phyloP scores from a whole-genome alignment of 2,113 vertebrate genomes.

The Takifugu flavidus region DNA sequence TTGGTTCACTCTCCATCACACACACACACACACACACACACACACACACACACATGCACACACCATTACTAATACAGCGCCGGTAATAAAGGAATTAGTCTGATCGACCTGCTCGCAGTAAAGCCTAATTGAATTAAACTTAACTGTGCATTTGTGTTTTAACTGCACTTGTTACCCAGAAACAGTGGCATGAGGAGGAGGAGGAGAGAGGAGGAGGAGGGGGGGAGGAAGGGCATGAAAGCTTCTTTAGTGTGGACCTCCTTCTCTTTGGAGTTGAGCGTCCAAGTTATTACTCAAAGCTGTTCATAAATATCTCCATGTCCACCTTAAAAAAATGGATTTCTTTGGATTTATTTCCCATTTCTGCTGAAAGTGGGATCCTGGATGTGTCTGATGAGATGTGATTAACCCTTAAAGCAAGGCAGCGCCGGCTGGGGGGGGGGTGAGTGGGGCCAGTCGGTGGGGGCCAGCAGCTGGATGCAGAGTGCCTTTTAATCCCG shows the following conservation, averaged over 20 bases:
- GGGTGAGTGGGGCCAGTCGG: constrained; percentile 63
- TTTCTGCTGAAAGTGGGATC: too few relatives aligned
- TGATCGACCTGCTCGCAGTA: constrained; percentile 61
- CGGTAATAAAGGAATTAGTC: constrained; percentile 60
- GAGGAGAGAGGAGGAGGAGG: too few relatives aligned
- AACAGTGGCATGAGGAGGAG: constrained; percentile 57
- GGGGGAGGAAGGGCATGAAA: neutral
- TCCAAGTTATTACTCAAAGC: too few relatives aligned
- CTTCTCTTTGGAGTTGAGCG: neutral
- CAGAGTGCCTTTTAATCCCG: constrained; percentile 59
- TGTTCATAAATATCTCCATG: too few relatives aligned
- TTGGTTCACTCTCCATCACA: constrained; percentile 9
- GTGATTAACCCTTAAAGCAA: constrained; percentile 66
- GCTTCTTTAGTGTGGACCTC: neutral
- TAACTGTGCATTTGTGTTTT: constrained; percentile 49
- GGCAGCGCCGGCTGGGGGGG: constrained; percentile 50
- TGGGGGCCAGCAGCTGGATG: constrained; percentile 59
- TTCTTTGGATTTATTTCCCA: too few relatives aligned
- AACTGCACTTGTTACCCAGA: constrained; percentile 66
- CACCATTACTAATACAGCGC: constrained; percentile 44
- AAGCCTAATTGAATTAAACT: constrained; percentile 75
- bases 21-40: constrained; percentile 48
- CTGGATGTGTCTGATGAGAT: neutral
- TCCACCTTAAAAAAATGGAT: too few relatives aligned
- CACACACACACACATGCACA: constrained; percentile 45